Base-by-base conservation (phyloP, 2,113 vertebrate genomes). In the Panthera uncia region DNA sequence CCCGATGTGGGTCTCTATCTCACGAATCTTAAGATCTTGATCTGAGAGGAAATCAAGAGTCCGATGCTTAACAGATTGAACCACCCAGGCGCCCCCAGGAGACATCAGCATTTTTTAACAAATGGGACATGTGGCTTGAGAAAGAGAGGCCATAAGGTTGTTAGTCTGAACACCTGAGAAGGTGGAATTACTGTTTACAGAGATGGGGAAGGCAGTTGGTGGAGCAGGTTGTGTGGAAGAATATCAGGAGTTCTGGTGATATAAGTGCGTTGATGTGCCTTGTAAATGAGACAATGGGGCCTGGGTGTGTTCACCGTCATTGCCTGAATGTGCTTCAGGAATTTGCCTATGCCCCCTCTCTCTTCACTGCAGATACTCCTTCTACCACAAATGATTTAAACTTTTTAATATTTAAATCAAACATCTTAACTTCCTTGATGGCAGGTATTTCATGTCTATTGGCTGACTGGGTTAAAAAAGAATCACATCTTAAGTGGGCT, bases 381-480 rank as follows among this genome's bases (percentile, higher is more conserved):
- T 52, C 50, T 41, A 4, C 36, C 69, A 85, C 57, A 74, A 82
- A 66, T 74, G 27, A 78, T 82, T 68, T 86, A 18, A 90, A 76
- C 33, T 86, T 95, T 29, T 86, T 19, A 68, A 11, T 68, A 45
- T 91, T 89, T 97, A 80, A 80, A 38, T 91, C 48, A 94, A 92
- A 38, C 79, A 15, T 93, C 78, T 88, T 93, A 66, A 78, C 86
- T 79, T 96, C 55, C 45, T 97, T 71, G 19, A 36, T 92, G 61
- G 14, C 33, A 71, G 18, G 41, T 82, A 55, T 57, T 81, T 85
- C 11, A 0, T 81, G 27, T 94, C n/a, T 89, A 0, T 80, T 94
- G 71, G 36, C 78, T 95, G 81, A 84, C 50, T 69, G 50, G n/a
- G 15, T 94, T 83, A 61, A 65, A 66, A 90, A 88, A 80, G 52